Base-by-base conservation (phyloP, 1,140 invertebrate genomes). In the Lepidurus packardi region DNA sequence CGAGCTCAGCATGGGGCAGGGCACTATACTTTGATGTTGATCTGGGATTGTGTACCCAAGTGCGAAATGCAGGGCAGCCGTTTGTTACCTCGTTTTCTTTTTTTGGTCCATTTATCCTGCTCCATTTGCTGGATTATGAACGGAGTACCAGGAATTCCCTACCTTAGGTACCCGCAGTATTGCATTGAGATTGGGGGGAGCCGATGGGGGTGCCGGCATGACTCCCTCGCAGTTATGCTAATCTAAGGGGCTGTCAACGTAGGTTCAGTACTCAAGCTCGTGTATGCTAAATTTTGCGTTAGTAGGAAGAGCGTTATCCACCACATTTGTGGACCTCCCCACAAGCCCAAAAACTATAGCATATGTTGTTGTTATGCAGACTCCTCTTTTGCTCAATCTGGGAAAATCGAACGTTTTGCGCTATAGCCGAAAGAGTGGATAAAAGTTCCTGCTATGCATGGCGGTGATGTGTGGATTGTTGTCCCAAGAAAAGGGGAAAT, bases 51-150 rank as follows among this genome's bases (percentile, higher is more conserved):
- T 65, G 53, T 65, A 65, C 53, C 53, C 53, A 65, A 65, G 16
- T 65, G 53, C 13, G 53, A 65, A 65, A 65, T 65, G 53, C 53
- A 65, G 53, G 53, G 53, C 53, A 65, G 53, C 53, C 53, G n/a
- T 16, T 65, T n/a, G 53, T 65, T 65, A 65, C 53, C 53, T 7
- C 53, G 53, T 65, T 65, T 3, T 21, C 53, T n/a, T 65, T 16
- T 21, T 65, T 21, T 10, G 0, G 0, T 65, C 0, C 21, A 13
- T 65, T 65, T 65, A n/a, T 13, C 21, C 21, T 65, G 53, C 16
- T 13, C 53, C 53, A 16, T 16, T 13, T 65, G n/a, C 53, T 65
- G 21, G 21, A 16, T 21, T 65, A 13, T 7, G 9, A n/a, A 65
- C 53, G 53, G 34, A 34, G 34, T 65, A 65, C 53, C 53, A 21